phyloP scores from a whole-genome alignment of 2,888 invertebrate species.

The Zygaena filipendulae region DNA sequence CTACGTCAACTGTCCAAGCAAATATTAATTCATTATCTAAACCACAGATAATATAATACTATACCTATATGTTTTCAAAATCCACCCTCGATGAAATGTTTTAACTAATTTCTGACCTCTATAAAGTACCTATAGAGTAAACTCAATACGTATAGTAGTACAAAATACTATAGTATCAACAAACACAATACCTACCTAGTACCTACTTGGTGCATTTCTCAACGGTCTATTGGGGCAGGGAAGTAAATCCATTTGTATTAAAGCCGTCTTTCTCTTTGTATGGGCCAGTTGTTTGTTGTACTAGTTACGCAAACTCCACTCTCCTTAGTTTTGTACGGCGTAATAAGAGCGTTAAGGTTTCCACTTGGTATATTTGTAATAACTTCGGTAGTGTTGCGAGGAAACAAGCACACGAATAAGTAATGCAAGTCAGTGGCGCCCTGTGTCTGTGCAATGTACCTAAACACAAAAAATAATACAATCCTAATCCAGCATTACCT shows the following conservation, averaged over 20 bases:
- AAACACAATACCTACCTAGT: too few species aligned
- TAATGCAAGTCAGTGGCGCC: conserved; percentile 62
- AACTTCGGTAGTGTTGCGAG: conserved; percentile 33
- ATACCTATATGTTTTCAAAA: not conserved
- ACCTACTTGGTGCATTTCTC: too few species aligned
- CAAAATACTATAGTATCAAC: too few species aligned
- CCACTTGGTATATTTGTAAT: conserved; percentile 54
- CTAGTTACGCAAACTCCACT: conserved; percentile 45
- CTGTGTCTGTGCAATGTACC: conserved; percentile 31
- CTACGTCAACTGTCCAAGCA: conserved; percentile 11
- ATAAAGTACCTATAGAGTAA: too few species aligned
- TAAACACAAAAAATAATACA: conserved; percentile 31
- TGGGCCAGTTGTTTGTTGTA: conserved; percentile 27
- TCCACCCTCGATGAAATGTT: too few species aligned
- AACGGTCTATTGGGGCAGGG: too few species aligned
- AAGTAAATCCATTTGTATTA: conserved; percentile 6
- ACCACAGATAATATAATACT: too few species aligned
- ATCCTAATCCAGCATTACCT: conserved; percentile 61
- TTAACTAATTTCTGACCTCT: too few species aligned
- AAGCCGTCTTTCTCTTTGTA: conserved; percentile 27
- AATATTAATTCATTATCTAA: too few species aligned
- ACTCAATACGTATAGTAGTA: too few species aligned
- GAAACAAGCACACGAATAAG: conserved; percentile 33
- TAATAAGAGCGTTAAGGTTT: conserved; percentile 34
- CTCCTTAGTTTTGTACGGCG: conserved; percentile 23